A percentile compares a stretch with the other conserved stretches of the same genome.
Evolutionary conservation across 1,140 invertebrate species (phyloP).

Genomic region (Dendrolimus punctatus): DNA sequence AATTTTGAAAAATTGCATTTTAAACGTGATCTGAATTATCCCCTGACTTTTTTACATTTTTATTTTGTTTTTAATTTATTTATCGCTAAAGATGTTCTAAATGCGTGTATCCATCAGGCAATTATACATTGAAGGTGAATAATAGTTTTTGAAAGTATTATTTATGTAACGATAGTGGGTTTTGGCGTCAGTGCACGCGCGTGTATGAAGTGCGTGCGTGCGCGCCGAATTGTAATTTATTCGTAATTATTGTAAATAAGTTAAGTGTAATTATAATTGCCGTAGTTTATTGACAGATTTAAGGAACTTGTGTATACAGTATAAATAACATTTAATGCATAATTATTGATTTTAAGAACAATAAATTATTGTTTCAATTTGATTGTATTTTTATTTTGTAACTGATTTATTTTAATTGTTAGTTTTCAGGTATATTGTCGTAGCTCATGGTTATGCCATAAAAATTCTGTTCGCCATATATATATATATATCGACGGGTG

Average conservation of each 20-base stretch:
- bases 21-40: too few species aligned
- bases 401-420: too few species aligned
- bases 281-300: conserved; percentile 29
- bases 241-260: conserved; percentile 54
- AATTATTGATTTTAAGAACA: conserved; percentile 53
- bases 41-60: too few species aligned
- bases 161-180: neutral
- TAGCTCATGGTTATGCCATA: too few species aligned
- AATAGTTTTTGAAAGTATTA: neutral
- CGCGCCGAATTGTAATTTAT: conserved; percentile 34
- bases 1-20: too few species aligned
- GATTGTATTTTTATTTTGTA: conserved; percentile 15
- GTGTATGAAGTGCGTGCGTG: neutral
- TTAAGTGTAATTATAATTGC: conserved; percentile 34
- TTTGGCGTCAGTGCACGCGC: neutral
- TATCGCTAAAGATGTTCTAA: too few species aligned
- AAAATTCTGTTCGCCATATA: too few species aligned
- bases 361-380: conserved; percentile 70
- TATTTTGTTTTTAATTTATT: too few species aligned
- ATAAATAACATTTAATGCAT: conserved; percentile 50
- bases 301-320: conserved; percentile 59
- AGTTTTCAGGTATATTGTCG: too few species aligned
- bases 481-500: too few species aligned
- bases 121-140: too few species aligned
- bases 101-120: too few species aligned